Percentiles rank a stretch among this genome's conserved stretches.
Evolutionary conservation across 2,113 vertebrate species (phyloP).

Genomic region (Poecilia latipinna): DNA sequence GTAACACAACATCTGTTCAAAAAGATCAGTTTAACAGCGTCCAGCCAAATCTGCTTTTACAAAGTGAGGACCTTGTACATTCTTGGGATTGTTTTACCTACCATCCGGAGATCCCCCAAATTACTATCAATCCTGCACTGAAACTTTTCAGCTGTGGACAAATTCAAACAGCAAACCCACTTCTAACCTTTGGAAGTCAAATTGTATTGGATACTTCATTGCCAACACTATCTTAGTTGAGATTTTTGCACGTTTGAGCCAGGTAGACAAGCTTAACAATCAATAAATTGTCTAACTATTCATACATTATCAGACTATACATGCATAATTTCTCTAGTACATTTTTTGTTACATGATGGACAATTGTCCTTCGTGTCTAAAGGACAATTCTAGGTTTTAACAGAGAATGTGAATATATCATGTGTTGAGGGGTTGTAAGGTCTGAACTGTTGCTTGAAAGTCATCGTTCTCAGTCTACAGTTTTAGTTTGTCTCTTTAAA

Average conservation of each 20-base stretch:
- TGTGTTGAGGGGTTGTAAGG: neutral
- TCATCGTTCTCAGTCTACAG: neutral
- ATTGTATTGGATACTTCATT: neutral
- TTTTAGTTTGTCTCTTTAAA: neutral
- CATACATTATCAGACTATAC: neutral
- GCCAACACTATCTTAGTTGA: neutral
- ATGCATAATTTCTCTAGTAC: neutral
- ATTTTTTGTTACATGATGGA: neutral
- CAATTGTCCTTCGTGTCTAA: too few relatives aligned
- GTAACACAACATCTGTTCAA: slow-evolving; percentile 70
- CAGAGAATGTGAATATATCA: neutral
- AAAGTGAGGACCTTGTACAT: slow-evolving; percentile 52
- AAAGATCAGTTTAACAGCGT: slow-evolving; percentile 64
- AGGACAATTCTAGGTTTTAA: neutral
- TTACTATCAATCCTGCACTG: neutral
- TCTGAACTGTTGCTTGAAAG: neutral
- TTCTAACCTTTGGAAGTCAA: neutral
- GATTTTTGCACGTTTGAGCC: neutral
- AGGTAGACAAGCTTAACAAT: neutral
- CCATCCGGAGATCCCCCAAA: neutral
- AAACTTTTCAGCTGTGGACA: neutral
- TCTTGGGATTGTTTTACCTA: slow-evolving; percentile 29
- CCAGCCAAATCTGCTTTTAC: slow-evolving; percentile 40
- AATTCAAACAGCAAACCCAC: neutral
- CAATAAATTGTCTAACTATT: neutral